phyloP scores from a whole-genome alignment of 2,797 vertebrate species.

The Cercopithecus diana region DNA sequence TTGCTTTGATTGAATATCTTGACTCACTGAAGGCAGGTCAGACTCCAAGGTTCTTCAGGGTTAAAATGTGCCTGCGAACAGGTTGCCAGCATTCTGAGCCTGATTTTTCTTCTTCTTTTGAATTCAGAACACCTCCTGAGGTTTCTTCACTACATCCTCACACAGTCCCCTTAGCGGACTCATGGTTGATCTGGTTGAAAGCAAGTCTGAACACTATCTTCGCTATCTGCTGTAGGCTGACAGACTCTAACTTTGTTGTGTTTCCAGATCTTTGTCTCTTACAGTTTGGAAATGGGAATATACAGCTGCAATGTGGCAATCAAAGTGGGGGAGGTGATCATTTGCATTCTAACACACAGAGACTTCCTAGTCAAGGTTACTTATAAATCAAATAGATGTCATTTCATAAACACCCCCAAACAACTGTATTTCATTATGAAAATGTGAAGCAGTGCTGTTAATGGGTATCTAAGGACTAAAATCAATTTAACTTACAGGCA shows the following conservation, averaged over 20 bases:
- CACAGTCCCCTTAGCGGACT: background rate
- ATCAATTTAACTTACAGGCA: slow-evolving; percentile 83
- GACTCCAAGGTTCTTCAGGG: background rate
- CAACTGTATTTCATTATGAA: slow-evolving; percentile 82
- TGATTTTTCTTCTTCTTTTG: slow-evolving; percentile 4
- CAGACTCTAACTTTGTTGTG: slow-evolving; percentile 30
- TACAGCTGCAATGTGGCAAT: slow-evolving; percentile 55
- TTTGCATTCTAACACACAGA: slow-evolving; percentile 69
- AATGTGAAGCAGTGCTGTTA: slow-evolving; percentile 80
- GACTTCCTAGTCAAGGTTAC: slow-evolving; percentile 79
- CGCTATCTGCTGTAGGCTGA: background rate
- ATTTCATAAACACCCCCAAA: slow-evolving; percentile 79
- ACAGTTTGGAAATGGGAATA: slow-evolving; percentile 39
- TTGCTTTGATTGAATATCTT: background rate
- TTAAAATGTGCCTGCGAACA: background rate
- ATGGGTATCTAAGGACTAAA: slow-evolving; percentile 81
- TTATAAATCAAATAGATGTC: slow-evolving; percentile 81
- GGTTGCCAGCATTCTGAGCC: background rate
- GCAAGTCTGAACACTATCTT: slow-evolving; percentile 36
- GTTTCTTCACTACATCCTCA: background rate
- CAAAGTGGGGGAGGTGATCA: slow-evolving; percentile 43
- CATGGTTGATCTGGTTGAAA: background rate
- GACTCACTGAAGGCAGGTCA: background rate
- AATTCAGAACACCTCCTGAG: background rate
- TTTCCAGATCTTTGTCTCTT: slow-evolving; percentile 52